Conservation (phyloP, 2,888 invertebrate species). For the Cephalotes varians region DNA sequence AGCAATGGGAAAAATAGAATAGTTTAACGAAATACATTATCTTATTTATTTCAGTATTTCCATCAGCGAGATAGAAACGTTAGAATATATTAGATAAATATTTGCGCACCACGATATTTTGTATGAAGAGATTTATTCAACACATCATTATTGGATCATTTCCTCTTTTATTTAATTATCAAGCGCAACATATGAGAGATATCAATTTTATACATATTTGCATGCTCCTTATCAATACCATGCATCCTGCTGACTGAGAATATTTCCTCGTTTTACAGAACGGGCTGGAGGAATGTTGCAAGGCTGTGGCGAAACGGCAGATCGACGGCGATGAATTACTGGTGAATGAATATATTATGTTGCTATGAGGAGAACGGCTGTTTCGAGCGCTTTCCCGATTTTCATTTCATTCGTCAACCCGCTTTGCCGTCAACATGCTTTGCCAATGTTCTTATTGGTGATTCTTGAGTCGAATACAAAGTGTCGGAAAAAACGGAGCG, state of each 20-base stretch:
- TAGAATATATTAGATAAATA: background rate
- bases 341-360: constrained; percentile 77
- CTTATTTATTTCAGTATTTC: background rate
- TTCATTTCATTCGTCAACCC: background rate
- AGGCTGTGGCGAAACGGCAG: constrained; percentile 80
- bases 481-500: constrained; percentile 12
- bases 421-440: background rate
- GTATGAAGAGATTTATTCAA: background rate
- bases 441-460: background rate
- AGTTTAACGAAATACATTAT: background rate
- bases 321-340: constrained; percentile 83
- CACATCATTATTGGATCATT: background rate
- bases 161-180: constrained; percentile 9
- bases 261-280: constrained; percentile 75
- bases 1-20: background rate
- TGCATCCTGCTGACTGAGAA: constrained; percentile 12
- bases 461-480: background rate
- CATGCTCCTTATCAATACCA: background rate
- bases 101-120: background rate
- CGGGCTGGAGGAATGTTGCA: constrained; percentile 81
- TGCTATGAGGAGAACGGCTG: background rate
- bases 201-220: background rate
- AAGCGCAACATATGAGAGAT: background rate
- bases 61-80: background rate
- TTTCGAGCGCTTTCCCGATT: constrained; percentile 11